A percentile compares a stretch with the other conserved stretches of the same genome.
Evolutionary conservation across 2,888 invertebrate genomes (phyloP).

Genomic region (Galerucella pusilla): DNA sequence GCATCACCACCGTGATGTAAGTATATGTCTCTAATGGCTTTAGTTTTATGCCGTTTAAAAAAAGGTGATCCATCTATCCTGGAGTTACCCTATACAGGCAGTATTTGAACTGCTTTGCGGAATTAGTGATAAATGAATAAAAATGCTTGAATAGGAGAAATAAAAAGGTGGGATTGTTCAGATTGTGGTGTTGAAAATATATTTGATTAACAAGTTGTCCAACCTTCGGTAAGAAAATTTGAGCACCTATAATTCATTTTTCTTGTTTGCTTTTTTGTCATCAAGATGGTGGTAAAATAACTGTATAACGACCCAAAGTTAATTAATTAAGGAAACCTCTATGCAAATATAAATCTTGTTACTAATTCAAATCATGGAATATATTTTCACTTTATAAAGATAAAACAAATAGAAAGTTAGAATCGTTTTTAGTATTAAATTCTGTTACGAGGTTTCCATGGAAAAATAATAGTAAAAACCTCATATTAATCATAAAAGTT

Average conservation of each 20-base stretch:
- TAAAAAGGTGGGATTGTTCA: no score
- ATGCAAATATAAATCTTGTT: slow-evolving; percentile 39
- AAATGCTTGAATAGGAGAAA: no score
- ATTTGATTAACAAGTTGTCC: not conserved
- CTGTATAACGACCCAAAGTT: slow-evolving; percentile 40
- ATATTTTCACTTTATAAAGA: slow-evolving; percentile 27
- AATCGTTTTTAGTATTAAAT: slow-evolving; percentile 6
- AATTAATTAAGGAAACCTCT: slow-evolving; percentile 39
- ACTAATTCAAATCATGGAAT: slow-evolving; percentile 37
- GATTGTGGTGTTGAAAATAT: no score
- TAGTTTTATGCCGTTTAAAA: no score
- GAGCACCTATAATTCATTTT: slow-evolving; percentile 38
- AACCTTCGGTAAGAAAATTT: not conserved
- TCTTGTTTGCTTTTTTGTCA: slow-evolving; percentile 36
- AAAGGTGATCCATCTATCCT: no score
- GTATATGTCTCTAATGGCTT: no score
- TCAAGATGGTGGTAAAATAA: slow-evolving; percentile 41
- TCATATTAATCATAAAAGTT: no score
- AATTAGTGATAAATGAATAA: no score
- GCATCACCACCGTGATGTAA: no score
- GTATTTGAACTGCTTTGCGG: no score
- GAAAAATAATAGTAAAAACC: no score
- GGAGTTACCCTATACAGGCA: no score
- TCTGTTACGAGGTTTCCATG: not conserved
- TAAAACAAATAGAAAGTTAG: slow-evolving; percentile 23